These are phyloP conservation scores for Diadumene lineata DNA, from an alignment of 92 coral and sea anemone genomes.

Conservation along the genomic window DNA sequence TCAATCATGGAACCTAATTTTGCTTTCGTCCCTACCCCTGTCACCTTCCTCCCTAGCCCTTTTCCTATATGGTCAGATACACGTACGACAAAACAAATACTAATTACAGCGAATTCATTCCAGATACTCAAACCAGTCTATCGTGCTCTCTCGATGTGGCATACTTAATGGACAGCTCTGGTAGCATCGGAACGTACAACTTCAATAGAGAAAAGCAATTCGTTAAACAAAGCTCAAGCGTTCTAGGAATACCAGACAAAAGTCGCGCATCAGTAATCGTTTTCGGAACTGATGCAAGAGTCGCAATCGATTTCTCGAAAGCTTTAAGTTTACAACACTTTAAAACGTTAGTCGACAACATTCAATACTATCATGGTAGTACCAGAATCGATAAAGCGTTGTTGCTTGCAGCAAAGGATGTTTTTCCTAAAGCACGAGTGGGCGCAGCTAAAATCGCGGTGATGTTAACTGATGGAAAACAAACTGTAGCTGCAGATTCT, in stretches of 20 bases:
- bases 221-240: slow-evolving; percentile 16
- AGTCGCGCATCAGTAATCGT: slow-evolving; percentile 24
- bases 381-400: slow-evolving; percentile 32
- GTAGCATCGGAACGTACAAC: neutral
- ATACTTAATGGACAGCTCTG: slow-evolving; percentile 32
- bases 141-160: slow-evolving; percentile 34
- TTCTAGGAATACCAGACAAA: slow-evolving; percentile 12
- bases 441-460: slow-evolving; percentile 43
- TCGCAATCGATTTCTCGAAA: neutral
- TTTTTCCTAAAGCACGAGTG: slow-evolving; percentile 19
- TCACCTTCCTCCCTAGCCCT: no score
- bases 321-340: slow-evolving; percentile 4
- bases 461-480: slow-evolving; percentile 49
- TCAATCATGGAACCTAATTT: no score
- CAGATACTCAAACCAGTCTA: neutral
- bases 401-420: slow-evolving; percentile 17
- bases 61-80: no score
- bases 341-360: neutral
- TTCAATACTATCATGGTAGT: neutral
- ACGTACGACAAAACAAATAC: no score
- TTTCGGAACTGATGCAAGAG: slow-evolving; percentile 4
- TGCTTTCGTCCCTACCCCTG: no score
- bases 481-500: slow-evolving; percentile 18
- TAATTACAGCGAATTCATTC: no score
- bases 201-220: slow-evolving; percentile 21